Base-by-base conservation (phyloP, 2,797 vertebrate species). In the Acanthopagrus latus region DNA sequence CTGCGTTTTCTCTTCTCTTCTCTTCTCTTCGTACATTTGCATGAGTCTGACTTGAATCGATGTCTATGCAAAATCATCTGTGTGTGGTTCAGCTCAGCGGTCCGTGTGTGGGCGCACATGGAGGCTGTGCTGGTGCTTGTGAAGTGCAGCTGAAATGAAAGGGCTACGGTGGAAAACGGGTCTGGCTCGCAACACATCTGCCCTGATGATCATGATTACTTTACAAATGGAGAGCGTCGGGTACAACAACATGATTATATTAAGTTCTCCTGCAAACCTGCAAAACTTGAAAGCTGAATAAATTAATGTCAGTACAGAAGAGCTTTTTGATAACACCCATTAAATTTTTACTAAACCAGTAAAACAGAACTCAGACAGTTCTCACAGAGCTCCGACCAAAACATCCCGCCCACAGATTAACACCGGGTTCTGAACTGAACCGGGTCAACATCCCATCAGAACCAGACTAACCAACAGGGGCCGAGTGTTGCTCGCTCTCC, bases 11-110 rank as follows among this genome's bases (percentile, higher is more conserved):
- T 72, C 43, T 29, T 7, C 6, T 33, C 5, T 29, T 81, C 64
- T 72, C 43, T 29, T 7, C 6, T 33, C 5, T 52, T 21, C 57
- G 73, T 86, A 41, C 76, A 80, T 93, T 92, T 94, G 95, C 94
- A 94, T 94, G 93, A 93, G 92, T 93, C 92, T 86, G 81, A 94
- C 91, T 94, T 90, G 84, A 91, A 89, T 84, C 47, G 83, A 92
- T 89, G 92, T 95, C 94, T 95, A 95, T 95, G 95, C 95, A 95
- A 95, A 94, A 91, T 71, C 86, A 74, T 87, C 54, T 86, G 50
- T 83, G 74, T 85, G 84, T 77, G 86, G 85, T 90, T 84, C 76
- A 44, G 82, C 58, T 58, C 74, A 27, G 86, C 58, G 75, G 14
- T 9, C 47, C 29, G 25, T 75, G 74, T 66, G 66, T 54, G 80